Percentiles rank a stretch among this genome's conserved stretches.
Evolutionary conservation across 2,113 vertebrate species (phyloP).

Genomic region (Alosa alosa): DNA sequence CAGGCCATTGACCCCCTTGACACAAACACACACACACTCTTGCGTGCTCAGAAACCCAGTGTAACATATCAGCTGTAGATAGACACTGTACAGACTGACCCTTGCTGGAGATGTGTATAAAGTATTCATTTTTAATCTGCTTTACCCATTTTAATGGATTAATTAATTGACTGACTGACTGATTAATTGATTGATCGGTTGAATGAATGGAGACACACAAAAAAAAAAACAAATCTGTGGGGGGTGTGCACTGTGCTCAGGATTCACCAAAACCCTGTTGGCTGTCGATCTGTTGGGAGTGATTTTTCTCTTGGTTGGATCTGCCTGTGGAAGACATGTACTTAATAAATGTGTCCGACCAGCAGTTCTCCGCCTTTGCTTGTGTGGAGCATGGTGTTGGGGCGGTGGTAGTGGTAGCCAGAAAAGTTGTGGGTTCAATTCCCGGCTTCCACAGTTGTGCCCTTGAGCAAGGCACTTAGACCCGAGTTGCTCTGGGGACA

Average conservation of each 20-base stretch:
- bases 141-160: conserved; percentile 68
- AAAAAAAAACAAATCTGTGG: conserved; percentile 15
- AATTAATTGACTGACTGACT: conserved; percentile 60
- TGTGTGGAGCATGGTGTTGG: background rate
- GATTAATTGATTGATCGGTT: conserved; percentile 5
- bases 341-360: conserved; percentile 58
- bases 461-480: too few relatives aligned
- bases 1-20: background rate
- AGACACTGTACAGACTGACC: conserved; percentile 73
- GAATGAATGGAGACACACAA: conserved; percentile 21
- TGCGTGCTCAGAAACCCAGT: conserved; percentile 29
- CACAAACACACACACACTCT: background rate
- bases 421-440: too few relatives aligned
- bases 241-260: conserved; percentile 52
- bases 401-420: too few relatives aligned
- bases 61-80: conserved; percentile 76
- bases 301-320: conserved; percentile 36
- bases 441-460: too few relatives aligned
- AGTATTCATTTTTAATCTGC: conserved; percentile 69
- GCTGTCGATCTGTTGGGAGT: conserved; percentile 28
- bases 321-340: conserved; percentile 53
- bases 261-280: conserved; percentile 38
- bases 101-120: conserved; percentile 66
- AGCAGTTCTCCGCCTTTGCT: conserved; percentile 28
- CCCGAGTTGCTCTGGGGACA: too few relatives aligned